These are phyloP conservation scores for Subacronicta megacephala DNA, from an alignment of 2,888 invertebrate genomes.

Conservation along the genomic window DNA sequence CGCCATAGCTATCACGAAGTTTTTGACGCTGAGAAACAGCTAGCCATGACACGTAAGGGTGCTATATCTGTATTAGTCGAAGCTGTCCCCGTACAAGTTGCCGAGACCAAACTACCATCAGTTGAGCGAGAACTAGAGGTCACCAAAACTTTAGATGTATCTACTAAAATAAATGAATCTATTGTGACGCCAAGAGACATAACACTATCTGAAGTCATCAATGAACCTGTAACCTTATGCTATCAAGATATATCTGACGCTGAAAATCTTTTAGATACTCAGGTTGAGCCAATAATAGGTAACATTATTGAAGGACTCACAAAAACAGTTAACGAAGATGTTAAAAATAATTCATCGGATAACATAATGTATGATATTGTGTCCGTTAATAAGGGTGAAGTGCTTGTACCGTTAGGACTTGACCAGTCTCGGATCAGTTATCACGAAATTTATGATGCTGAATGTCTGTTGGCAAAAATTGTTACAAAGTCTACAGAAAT, in stretches of 20 bases:
- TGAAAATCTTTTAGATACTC: constrained; percentile 37
- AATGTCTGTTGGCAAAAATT: constrained; percentile 59
- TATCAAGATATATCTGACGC: constrained; percentile 47
- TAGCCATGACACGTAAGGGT: constrained; percentile 44
- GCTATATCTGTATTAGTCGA: constrained; percentile 6
- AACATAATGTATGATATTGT: background rate
- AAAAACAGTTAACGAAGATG: constrained; percentile 6
- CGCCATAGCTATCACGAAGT: constrained; percentile 70
- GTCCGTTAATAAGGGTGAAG: background rate
- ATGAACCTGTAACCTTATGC: constrained; percentile 30
- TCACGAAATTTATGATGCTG: constrained; percentile 65
- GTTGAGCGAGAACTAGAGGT: background rate
- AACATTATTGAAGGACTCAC: background rate
- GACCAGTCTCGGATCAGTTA: constrained; percentile 53
- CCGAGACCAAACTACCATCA: background rate
- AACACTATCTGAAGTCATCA: constrained; percentile 25
- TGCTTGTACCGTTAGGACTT: constrained; percentile 25
- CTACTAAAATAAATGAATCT: constrained; percentile 17
- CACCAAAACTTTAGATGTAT: background rate
- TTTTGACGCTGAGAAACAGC: constrained; percentile 65
- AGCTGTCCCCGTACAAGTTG: background rate
- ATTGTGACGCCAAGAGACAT: constrained; percentile 25
- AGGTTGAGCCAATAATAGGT: background rate
- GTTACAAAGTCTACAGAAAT: constrained; percentile 49
- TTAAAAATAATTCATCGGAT: background rate